Evolutionary conservation across 2,888 invertebrate genomes (phyloP).

Genomic region (Leptinotarsa haldemani): DNA sequence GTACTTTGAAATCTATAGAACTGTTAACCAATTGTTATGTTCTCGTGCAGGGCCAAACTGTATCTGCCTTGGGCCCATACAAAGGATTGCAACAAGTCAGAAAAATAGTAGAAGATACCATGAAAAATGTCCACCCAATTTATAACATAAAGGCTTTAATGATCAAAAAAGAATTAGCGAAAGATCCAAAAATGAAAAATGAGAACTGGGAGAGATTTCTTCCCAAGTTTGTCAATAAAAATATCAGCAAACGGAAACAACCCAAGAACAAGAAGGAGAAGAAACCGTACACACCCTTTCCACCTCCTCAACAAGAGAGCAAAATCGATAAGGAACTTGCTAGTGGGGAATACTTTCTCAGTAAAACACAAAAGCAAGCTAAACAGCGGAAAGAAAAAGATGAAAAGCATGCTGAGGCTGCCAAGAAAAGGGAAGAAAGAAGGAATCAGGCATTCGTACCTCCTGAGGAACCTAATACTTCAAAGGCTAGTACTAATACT

Average conservation of each 20-base stretch:
- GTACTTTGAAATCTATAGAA: conserved; percentile 97
- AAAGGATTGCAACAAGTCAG: conserved; percentile 89
- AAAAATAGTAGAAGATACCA: conserved; percentile 93
- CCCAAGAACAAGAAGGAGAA: conserved; percentile 90
- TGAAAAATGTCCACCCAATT: conserved; percentile 99
- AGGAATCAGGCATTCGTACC: conserved; percentile 86
- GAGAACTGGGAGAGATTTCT: conserved; percentile 98
- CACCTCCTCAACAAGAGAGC: conserved; percentile 91
- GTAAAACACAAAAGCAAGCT: conserved; percentile 81
- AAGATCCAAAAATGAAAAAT: conserved; percentile 90
- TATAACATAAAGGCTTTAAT: conserved; percentile 97
- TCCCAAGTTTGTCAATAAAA: conserved; percentile 91
- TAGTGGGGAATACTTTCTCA: conserved; percentile 97
- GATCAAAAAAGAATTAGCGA: conserved; percentile 95
- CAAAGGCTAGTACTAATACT: conserved; percentile 53
- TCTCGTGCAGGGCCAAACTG: conserved; percentile 96
- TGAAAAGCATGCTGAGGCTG: conserved; percentile 81
- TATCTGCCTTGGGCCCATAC: conserved; percentile 95
- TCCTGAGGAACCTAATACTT: conserved; percentile 76
- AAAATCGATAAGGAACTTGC: conserved; percentile 94
- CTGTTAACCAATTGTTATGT: conserved; percentile 96
- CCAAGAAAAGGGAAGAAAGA: conserved; percentile 79
- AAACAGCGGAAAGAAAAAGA: conserved; percentile 80
- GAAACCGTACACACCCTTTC: conserved; percentile 97
- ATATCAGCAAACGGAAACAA: conserved; percentile 87